Evolutionary conservation across 2,113 vertebrate species (phyloP).

Genomic region (Gnathonemus longibarbis): DNA sequence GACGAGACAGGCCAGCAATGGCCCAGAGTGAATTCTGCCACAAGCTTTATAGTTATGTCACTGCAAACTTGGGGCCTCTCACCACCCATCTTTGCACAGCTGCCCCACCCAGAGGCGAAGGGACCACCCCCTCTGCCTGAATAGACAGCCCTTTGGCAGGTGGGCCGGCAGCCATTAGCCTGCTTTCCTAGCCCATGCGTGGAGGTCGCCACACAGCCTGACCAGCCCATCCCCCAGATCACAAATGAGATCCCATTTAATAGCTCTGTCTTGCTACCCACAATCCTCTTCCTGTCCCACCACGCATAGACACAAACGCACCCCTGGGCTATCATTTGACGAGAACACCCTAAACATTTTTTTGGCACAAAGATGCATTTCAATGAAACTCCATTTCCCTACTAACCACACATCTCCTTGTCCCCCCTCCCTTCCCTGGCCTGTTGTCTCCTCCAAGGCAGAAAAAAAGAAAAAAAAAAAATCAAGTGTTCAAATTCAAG

Average conservation of each 20-base stretch:
- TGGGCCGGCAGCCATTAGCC: neutral
- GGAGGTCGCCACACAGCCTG: neutral
- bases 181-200: neutral
- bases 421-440: constrained; percentile 31
- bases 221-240: neutral
- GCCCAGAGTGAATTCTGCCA: neutral
- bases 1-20: neutral
- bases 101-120: neutral
- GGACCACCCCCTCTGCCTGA: neutral
- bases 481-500: constrained; percentile 65
- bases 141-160: neutral
- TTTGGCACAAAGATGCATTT: constrained; percentile 4
- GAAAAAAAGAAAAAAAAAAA: constrained; percentile 41
- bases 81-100: neutral
- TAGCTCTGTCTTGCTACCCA: neutral
- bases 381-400: neutral
- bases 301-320: constrained; percentile 18
- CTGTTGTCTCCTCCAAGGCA: constrained; percentile 38
- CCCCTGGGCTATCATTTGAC: neutral
- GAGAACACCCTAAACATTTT: neutral
- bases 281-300: constrained; percentile 17
- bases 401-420: constrained; percentile 17
- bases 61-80: neutral
- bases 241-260: neutral
- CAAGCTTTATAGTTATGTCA: neutral